These are phyloP conservation scores for Cephus cinctus DNA, from an alignment of 1,140 invertebrate species.

Conservation along the genomic window DNA sequence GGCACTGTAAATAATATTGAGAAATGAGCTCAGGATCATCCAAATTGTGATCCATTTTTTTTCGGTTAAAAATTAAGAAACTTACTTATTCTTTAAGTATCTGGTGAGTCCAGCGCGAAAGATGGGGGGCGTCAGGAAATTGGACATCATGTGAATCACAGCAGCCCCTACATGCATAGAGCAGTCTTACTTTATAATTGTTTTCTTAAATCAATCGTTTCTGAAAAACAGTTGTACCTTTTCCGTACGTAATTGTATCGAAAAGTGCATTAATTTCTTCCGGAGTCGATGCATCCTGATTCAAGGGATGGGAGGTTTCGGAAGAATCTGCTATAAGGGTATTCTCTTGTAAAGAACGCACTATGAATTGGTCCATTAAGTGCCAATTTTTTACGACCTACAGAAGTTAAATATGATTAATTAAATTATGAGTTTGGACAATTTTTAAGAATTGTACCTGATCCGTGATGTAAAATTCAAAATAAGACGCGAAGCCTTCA, in stretches of 20 bases:
- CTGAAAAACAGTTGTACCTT: slow-evolving; percentile 43
- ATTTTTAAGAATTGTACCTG: slow-evolving; percentile 1
- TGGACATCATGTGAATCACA: slow-evolving; percentile 57
- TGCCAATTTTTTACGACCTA: slow-evolving; percentile 64
- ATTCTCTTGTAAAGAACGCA: slow-evolving; percentile 65
- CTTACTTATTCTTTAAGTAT: slow-evolving; percentile 55
- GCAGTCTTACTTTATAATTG: background rate
- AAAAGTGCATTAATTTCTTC: slow-evolving; percentile 74
- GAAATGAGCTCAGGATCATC: background rate
- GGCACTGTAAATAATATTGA: slow-evolving; percentile 30
- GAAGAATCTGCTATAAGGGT: slow-evolving; percentile 66
- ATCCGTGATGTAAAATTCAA: slow-evolving; percentile 35
- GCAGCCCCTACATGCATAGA: slow-evolving; percentile 49
- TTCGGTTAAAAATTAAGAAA: slow-evolving; percentile 11
- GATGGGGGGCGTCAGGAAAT: slow-evolving; percentile 52
- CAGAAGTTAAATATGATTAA: background rate
- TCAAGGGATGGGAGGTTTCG: slow-evolving; percentile 70
- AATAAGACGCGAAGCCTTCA: slow-evolving; percentile 56
- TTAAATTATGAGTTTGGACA: slow-evolving; percentile 12
- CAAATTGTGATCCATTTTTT: background rate
- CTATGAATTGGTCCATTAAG: slow-evolving; percentile 76
- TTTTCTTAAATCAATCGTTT: background rate
- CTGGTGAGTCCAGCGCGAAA: slow-evolving; percentile 50
- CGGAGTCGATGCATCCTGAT: slow-evolving; percentile 68
- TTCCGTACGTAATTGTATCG: slow-evolving; percentile 75